Percentiles rank a stretch among this genome's conserved stretches.
Conservation (phyloP, 2,797 vertebrate genomes). For the Oreochromis grahami region DNA sequence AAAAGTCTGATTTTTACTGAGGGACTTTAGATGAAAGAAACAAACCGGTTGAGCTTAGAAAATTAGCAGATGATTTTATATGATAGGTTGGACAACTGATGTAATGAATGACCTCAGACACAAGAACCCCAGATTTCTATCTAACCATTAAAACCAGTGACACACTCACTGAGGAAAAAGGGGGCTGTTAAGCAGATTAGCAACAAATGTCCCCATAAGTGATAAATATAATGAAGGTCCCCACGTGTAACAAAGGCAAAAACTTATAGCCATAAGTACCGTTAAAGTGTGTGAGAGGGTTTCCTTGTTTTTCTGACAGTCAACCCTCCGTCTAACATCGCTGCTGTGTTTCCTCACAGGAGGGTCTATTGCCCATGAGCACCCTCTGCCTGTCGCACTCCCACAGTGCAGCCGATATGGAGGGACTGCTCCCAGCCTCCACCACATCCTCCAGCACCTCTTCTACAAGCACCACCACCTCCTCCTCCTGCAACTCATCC, state of each 20-base stretch:
- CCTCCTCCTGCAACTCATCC: slow-evolving; percentile 29
- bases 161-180: not conserved
- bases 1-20: not conserved
- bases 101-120: not conserved
- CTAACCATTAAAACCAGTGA: not conserved
- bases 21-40: not conserved
- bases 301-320: not conserved
- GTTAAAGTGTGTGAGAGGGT: not conserved
- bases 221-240: not conserved
- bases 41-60: not conserved
- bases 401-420: slow-evolving; percentile 95
- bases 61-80: not conserved
- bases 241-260: not conserved
- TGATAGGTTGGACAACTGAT: not conserved
- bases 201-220: not conserved
- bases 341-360: slow-evolving; percentile 51
- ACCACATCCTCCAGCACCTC: slow-evolving; percentile 38
- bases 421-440: slow-evolving; percentile 81
- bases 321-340: not conserved
- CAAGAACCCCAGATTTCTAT: not conserved
- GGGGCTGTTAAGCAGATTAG: not conserved
- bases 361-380: slow-evolving; percentile 92
- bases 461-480: slow-evolving; percentile 31
- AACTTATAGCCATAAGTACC: not conserved
- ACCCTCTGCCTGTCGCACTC: slow-evolving; percentile 94